Base-by-base conservation (phyloP, 2,797 vertebrate species). In the Rhadinocentrus ornatus region DNA sequence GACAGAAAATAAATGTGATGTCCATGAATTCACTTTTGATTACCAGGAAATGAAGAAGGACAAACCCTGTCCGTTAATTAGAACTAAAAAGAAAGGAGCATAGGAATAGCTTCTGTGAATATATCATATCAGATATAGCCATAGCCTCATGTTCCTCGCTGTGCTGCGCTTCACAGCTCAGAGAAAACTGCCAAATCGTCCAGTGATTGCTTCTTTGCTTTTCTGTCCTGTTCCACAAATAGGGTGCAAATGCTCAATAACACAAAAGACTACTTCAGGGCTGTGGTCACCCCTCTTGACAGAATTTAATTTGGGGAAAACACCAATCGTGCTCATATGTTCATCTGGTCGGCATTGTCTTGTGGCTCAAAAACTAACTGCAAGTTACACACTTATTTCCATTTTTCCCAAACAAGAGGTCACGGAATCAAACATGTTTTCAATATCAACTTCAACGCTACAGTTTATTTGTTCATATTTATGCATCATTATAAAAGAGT, bases 121-220 rank as follows among this genome's bases (percentile, higher is more conserved):
- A 44, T 2, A 44, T 44, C 39, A 59, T 58, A 16, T 66, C 48
- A 78, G 82, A 77, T 69, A 52, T 68, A 27, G 60, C 37, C 34
- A 44, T 66, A 48, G 68, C 52, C 1, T 44, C 8, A 58, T 4
- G 0, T 46, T 44, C 18, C 65, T 72, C 1, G 18, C 66, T 62
- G 32, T 16, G 66, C 56, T 74, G 46, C 10, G 64, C 75, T 62
- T 65, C 48, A 15, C 62, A 54, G 3, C 35, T 24, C 72, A 62
- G 46, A 56, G 66, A 67, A 75, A 44, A 44, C 41, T 20, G 41
- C 1, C 52, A 81, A 83, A 85, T 69, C 61, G 59, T 35, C 24
- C 60, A n/a, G 52, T 54, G 73, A 84, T 84, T 80, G 68, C 73
- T 81, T 62, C 52, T 55, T 63, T n/a, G 0, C 64, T 70, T 46